Base-by-base conservation (phyloP, 2,797 vertebrate genomes). In the Knipowitschia caucasica region DNA sequence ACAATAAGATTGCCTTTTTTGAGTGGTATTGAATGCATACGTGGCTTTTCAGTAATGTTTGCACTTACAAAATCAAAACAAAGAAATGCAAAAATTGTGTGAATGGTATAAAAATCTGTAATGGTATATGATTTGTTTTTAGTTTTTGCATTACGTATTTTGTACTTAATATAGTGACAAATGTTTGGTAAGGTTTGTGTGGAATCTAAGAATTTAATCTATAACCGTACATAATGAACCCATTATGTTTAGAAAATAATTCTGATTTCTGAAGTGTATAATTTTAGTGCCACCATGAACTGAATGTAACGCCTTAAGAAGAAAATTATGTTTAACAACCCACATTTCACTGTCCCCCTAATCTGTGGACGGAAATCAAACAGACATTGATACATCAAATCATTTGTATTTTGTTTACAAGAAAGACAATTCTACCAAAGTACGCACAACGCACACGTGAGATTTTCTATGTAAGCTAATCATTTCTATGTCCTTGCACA, bases 161-260 rank as follows among this genome's bases (percentile, higher is more conserved):
- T 40, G 73, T 62, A 78, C 67, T 70, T 67, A 54, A 63, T 14
- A 7, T 12, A 49, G 40, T 23, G 25, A 6, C n/a, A 45, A 73
- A 53, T 30, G 63, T 72, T 29, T n/a, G 12, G n/a, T 14, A 14
- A 15, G 3, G 6, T 4, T 46, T 31, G 4, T 30, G 17, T 20
- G 29, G 30, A 24, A 49, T 49, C 29, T 33, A 23, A 20, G 10
- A 12, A 14, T 3, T 18, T 31, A 3, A 50, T 31, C 18, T 54
- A 39, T 18, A 3, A 1, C 3, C 44, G 25, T 35, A 2, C n/a
- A n/a, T n/a, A n/a, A n/a, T n/a, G n/a, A n/a, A n/a, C n/a, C n/a
- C n/a, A n/a, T n/a, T 10, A 34, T 62, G 58, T 38, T 0, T 20
- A 64, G 33, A 4, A 6, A 18, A 15, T 11, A 6, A 7, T 4